A percentile compares a stretch with the other conserved stretches of the same genome.
Conservation (phyloP, 2,797 vertebrate genomes). For the Choloepus didactylus region DNA sequence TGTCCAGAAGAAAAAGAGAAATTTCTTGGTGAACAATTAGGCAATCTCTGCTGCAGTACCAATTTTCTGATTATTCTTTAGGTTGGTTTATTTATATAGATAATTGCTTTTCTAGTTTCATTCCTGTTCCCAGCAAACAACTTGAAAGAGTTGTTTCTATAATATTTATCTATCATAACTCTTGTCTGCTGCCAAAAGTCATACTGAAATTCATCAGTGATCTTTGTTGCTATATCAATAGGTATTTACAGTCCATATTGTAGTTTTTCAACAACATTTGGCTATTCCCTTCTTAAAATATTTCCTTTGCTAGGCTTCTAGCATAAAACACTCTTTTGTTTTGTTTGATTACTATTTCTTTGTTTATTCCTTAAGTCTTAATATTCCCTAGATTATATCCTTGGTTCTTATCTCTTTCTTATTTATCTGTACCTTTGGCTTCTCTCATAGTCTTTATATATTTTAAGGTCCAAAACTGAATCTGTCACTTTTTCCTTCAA, state of each 20-base stretch:
- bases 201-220: conserved; percentile 21
- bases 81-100: background rate
- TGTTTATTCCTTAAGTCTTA: conserved; percentile 10
- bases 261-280: conserved; percentile 15
- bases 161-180: background rate
- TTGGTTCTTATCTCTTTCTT: conserved; percentile 13
- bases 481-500: background rate
- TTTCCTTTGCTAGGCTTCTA: conserved; percentile 23
- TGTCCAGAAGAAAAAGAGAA: background rate
- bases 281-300: conserved; percentile 27
- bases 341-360: background rate
- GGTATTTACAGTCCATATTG: conserved; percentile 16
- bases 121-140: background rate
- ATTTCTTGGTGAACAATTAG: background rate
- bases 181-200: background rate
- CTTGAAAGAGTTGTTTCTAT: conserved; percentile 36
- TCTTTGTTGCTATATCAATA: background rate
- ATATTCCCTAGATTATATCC: background rate
- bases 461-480: background rate
- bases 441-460: background rate
- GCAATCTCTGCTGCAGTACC: background rate
- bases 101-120: conserved; percentile 54
- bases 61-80: conserved; percentile 41
- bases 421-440: background rate
- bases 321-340: background rate